phyloP scores from a whole-genome alignment of 2,888 invertebrate genomes.

The Alsophila aescularia region DNA sequence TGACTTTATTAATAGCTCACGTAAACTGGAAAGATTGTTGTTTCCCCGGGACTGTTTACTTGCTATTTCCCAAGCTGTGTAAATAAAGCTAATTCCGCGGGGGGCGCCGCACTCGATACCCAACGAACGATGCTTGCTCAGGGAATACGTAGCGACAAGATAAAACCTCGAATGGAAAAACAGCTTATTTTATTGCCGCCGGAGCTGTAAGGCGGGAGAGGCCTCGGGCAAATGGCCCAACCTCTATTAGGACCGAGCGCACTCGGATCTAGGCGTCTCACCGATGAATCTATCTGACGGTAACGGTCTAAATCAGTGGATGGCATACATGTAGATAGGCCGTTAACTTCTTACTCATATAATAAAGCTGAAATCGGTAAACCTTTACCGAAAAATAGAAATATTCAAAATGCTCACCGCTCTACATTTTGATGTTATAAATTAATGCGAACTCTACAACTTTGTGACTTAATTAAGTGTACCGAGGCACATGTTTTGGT shows the following conservation, averaged over 20 bases:
- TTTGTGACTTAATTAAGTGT: constrained; percentile 45
- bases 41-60: constrained; percentile 18
- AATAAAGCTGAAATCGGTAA: constrained; percentile 14
- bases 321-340: constrained; percentile 14
- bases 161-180: constrained; percentile 79
- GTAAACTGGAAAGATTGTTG: constrained; percentile 15
- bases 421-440: background rate
- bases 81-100: constrained; percentile 58
- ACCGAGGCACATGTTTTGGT: constrained; percentile 40
- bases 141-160: constrained; percentile 75
- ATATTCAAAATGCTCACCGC: constrained; percentile 9
- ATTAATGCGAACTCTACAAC: constrained; percentile 24
- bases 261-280: constrained; percentile 19
- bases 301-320: constrained; percentile 12
- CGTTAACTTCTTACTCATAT: constrained; percentile 7
- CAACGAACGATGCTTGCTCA: constrained; percentile 62
- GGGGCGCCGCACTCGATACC: constrained; percentile 65
- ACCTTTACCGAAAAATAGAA: constrained; percentile 23
- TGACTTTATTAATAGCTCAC: constrained; percentile 3
- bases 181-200: constrained; percentile 80
- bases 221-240: constrained; percentile 59
- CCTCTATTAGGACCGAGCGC: constrained; percentile 60
- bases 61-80: constrained; percentile 33
- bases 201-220: constrained; percentile 66
- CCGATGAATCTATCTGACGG: constrained; percentile 9